A percentile compares a stretch with the other conserved stretches of the same genome.
Evolutionary conservation across 2,113 vertebrate species (phyloP).

Genomic region (Pomatorhinus ruficollis): DNA sequence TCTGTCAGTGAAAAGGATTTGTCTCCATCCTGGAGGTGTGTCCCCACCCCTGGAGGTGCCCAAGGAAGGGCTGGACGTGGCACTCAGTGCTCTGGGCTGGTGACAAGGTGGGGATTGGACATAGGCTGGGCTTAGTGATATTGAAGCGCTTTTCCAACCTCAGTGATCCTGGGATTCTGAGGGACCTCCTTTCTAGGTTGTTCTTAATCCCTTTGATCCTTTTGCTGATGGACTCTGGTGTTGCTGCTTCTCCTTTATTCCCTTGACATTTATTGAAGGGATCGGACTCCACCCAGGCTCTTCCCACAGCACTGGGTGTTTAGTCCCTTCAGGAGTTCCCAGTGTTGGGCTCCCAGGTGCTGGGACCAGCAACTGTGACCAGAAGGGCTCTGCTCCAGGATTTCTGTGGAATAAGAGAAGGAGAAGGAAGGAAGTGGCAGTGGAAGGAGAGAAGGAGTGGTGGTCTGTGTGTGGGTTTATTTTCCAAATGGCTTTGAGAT

Average conservation of each 20-base stretch:
- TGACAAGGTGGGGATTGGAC: neutral
- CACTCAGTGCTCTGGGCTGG: neutral
- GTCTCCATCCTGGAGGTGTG: neutral
- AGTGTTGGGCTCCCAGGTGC: neutral
- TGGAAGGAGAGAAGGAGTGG: neutral
- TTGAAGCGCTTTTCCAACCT: neutral
- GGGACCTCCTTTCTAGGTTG: neutral
- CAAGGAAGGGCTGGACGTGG: accelerated
- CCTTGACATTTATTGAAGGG: neutral
- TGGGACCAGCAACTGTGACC: neutral
- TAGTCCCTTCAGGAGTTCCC: neutral
- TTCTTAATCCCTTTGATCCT: neutral
- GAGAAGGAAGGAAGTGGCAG: too few relatives aligned
- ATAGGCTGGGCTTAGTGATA: neutral
- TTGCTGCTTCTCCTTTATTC: neutral
- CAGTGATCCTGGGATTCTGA: neutral
- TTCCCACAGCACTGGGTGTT: neutral
- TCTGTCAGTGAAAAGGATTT: neutral
- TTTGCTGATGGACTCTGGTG: neutral
- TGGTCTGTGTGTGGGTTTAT: neutral
- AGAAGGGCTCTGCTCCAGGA: neutral
- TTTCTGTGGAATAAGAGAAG: neutral
- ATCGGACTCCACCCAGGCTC: neutral
- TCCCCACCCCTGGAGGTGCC: neutral
- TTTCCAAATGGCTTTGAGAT: neutral